Evolutionary conservation across 2,113 vertebrate genomes (phyloP).

Genomic region (Ariopsis seemanni): DNA sequence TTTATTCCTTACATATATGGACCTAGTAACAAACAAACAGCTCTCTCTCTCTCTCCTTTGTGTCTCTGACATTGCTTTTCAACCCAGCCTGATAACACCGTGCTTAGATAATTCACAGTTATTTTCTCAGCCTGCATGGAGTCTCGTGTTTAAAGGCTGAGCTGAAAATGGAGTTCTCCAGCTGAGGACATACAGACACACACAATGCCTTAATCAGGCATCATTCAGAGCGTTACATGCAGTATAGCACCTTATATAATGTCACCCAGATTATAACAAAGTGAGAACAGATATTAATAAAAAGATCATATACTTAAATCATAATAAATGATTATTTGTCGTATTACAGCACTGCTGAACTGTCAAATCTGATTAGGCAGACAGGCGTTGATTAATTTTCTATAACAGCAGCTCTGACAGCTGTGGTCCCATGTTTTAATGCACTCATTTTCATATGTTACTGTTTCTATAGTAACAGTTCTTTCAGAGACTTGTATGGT

Average conservation of each 20-base stretch:
- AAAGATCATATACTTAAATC: not conserved
- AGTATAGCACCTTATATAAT: not conserved
- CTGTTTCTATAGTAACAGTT: not conserved
- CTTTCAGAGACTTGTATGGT: not conserved
- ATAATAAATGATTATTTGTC: not conserved
- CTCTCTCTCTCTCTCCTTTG: not conserved
- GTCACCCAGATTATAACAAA: not conserved
- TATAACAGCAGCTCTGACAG: not conserved
- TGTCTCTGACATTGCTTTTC: slow-evolving; percentile 14
- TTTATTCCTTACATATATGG: not conserved
- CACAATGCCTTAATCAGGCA: slow-evolving; percentile 14
- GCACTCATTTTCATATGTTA: not conserved
- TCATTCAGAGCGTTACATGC: not conserved
- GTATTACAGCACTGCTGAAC: not conserved
- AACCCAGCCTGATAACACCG: not conserved
- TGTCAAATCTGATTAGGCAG: not conserved
- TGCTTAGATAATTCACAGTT: slow-evolving; percentile 25
- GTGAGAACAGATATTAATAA: not conserved
- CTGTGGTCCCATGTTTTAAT: not conserved
- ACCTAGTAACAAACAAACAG: not conserved
- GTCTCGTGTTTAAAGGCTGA: slow-evolving; percentile 3
- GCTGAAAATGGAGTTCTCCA: slow-evolving; percentile 36
- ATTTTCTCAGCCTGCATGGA: slow-evolving; percentile 29
- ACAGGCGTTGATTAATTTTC: not conserved
- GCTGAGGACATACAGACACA: not conserved